These are phyloP conservation scores for Micromys minutus DNA, from an alignment of 2,113 vertebrate genomes.

Conservation along the genomic window DNA sequence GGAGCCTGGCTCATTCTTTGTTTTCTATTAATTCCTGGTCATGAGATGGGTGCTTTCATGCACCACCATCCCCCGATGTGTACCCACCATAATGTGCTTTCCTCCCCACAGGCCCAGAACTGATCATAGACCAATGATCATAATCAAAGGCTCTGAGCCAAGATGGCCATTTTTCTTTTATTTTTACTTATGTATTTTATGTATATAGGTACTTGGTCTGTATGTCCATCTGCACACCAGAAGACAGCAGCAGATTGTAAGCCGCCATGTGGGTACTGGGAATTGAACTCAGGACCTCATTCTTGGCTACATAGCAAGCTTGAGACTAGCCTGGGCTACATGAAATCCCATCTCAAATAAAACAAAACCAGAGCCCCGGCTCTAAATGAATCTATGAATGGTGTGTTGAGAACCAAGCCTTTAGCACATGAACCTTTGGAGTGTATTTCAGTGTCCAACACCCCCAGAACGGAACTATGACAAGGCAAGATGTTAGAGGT, in stretches of 20 bases:
- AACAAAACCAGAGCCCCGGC: not conserved
- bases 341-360: not conserved
- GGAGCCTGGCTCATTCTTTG: not conserved
- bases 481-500: no score
- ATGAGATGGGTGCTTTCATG: not conserved
- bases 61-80: accelerated
- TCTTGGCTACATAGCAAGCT: not conserved
- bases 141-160: not conserved
- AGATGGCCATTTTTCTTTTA: no score
- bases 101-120: not conserved
- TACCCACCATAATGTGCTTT: not conserved
- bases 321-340: not conserved
- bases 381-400: not conserved
- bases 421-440: no score
- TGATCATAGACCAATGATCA: not conserved
- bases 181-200: no score
- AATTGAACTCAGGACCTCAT: not conserved
- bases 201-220: no score
- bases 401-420: not conserved
- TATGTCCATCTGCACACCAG: no score
- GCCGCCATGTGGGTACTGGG: no score
- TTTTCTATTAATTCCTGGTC: not conserved
- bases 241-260: no score
- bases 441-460: not conserved
- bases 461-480: not conserved